Conservation (phyloP, 2,113 vertebrate species). For the Vimba vimba region DNA sequence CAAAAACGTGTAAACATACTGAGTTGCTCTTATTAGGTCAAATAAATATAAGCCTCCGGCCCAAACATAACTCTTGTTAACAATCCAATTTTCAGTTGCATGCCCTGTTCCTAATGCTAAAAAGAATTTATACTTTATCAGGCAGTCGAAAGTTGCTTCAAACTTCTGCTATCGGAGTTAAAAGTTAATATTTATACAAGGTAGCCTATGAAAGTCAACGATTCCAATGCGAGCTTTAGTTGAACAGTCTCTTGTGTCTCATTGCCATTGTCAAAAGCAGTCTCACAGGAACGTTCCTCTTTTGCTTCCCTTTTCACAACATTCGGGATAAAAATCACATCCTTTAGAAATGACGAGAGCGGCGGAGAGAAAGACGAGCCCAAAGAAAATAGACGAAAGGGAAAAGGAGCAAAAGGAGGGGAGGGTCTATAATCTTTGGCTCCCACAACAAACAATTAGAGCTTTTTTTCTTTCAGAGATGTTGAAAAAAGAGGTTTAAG, state of each 20-base stretch:
- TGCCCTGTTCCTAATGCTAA: too few species aligned
- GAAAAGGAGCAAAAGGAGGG: slow-evolving; percentile 59
- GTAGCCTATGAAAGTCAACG: neutral
- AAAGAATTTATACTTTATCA: too few species aligned
- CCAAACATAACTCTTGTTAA: too few species aligned
- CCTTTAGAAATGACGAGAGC: slow-evolving; percentile 68
- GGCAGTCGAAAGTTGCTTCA: neutral
- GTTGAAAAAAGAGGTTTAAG: slow-evolving; percentile 60
- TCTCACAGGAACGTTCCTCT: slow-evolving; percentile 64
- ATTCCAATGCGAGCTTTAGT: neutral
- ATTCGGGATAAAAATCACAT: slow-evolving; percentile 63
- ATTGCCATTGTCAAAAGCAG: slow-evolving; percentile 53
- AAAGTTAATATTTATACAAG: slow-evolving; percentile 5
- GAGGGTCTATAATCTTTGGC: slow-evolving; percentile 78
- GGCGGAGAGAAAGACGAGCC: slow-evolving; percentile 31
- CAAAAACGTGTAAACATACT: neutral
- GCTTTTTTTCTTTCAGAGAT: slow-evolving; percentile 71
- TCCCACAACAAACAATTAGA: slow-evolving; percentile 86
- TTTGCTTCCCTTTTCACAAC: slow-evolving; percentile 65
- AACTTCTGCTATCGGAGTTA: neutral
- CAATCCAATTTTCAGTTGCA: too few species aligned
- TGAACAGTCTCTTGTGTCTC: slow-evolving; percentile 22
- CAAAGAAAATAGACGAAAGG: slow-evolving; percentile 34
- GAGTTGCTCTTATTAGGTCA: neutral
- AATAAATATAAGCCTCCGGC: too few species aligned